Evolutionary conservation across 2,888 invertebrate species (phyloP), one percentile per base, ranked within the genome.

Genomic region (Eulithis prunata): DNA sequence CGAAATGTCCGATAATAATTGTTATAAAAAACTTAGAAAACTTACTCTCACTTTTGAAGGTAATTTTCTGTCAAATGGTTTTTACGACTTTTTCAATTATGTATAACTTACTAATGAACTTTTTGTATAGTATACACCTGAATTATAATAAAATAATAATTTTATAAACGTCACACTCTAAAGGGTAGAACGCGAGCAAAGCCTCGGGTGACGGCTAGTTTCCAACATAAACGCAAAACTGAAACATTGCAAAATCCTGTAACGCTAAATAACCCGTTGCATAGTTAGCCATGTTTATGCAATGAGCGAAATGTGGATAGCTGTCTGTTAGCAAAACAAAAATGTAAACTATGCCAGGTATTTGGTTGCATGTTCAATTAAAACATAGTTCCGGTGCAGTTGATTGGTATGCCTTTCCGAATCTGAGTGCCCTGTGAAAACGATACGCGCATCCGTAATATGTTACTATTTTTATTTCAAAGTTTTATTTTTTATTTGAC

Each of bases 311-410:
- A 65, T 69, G 63, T 62, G 60, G 54, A 60, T 55, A 47, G 54
- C 21, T 69, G 62, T 68, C 58, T 57, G 65, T 70, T 67, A 52
- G 36, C 58, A 63, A 57, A 71, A 70, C 66, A 69, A 70, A 62
- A 64, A 70, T 62, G 69, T 59, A 59, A 64, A 65, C 57, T 68
- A 70, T 71, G 59, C 62, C 57, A 58, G 68, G 68, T 68, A 73
- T 71, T 71, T 70, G 58, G 62, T 64, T 70, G 63, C 56, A 68
- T 71, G 66, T 73, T 70, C 69, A 70, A 70, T 73, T 69, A 70
- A 62, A 68, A 67, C 59, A 69, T 66, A 66, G 59, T 69, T 73
- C 63, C 67, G 62, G 67, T 54, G 43, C 49, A 47, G 67, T 64
- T 56, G 64, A 71, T 72, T 72, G 69, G 69, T 56, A 72, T 68